phyloP scores from a whole-genome alignment of 2,888 invertebrate genomes.

The Napeogenes inachia region DNA sequence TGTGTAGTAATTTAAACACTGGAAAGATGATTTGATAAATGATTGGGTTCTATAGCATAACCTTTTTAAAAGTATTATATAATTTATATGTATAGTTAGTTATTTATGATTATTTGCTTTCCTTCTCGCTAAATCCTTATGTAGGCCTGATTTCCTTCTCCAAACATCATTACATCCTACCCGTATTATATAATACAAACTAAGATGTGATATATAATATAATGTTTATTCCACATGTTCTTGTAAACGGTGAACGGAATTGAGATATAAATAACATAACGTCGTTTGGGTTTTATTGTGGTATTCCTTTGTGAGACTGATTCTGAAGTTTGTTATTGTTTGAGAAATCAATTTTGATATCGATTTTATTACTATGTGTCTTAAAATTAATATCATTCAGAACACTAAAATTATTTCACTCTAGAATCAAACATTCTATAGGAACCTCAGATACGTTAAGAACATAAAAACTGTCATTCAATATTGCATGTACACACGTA shows the following conservation, averaged over 20 bases:
- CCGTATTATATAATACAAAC: background rate
- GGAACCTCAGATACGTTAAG: background rate
- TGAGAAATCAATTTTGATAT: background rate
- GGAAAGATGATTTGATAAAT: background rate
- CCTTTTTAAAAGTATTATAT: too few relatives aligned
- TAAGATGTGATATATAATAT: constrained; percentile 4
- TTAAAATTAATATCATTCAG: background rate
- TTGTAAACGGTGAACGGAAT: constrained; percentile 12
- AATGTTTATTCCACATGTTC: constrained; percentile 2
- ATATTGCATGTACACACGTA: constrained; percentile 10
- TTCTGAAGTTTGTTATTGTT: constrained; percentile 1
- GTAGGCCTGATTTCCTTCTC: background rate
- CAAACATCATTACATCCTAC: background rate
- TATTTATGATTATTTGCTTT: too few relatives aligned
- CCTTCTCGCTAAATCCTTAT: too few relatives aligned
- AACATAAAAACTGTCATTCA: background rate
- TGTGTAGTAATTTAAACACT: constrained; percentile 24
- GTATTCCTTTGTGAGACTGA: constrained; percentile 4
- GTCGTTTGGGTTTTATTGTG: background rate
- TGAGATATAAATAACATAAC: constrained; percentile 12
- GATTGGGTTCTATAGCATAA: too few relatives aligned
- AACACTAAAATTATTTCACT: background rate
- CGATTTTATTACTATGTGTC: background rate
- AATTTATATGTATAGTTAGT: too few relatives aligned
- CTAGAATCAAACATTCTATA: background rate